These are phyloP conservation scores for Rafetus swinhoei DNA, from an alignment of 2,113 vertebrate genomes.

Conservation along the genomic window DNA sequence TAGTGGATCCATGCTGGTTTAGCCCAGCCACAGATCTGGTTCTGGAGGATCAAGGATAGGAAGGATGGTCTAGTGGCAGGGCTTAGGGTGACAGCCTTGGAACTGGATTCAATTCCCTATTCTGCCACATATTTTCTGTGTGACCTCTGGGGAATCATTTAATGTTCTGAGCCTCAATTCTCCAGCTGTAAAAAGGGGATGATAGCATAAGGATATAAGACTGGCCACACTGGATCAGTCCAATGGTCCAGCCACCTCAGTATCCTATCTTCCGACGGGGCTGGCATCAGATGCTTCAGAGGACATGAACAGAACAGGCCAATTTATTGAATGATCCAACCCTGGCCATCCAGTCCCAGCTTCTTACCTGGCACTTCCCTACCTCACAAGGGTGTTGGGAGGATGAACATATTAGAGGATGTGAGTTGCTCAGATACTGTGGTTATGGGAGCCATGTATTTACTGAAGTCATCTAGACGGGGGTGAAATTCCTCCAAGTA, in stretches of 20 bases:
- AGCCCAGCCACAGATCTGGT: not conserved
- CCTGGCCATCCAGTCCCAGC: not conserved
- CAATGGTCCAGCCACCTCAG: not conserved
- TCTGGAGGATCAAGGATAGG: rapidly evolving
- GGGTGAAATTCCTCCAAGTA: not conserved
- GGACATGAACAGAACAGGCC: not conserved
- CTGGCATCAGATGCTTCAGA: not conserved
- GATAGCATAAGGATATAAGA: not conserved
- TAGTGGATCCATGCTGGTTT: not conserved
- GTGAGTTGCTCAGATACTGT: not conserved
- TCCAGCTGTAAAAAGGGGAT: rapidly evolving
- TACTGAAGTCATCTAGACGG: not conserved
- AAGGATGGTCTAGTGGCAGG: not conserved
- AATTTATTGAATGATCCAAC: not conserved
- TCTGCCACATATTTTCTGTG: not conserved
- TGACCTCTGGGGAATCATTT: not conserved
- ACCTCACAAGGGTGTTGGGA: not conserved
- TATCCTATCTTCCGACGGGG: not conserved
- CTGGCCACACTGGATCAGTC: too few relatives aligned
- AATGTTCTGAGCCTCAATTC: not conserved
- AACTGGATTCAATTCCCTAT: not conserved
- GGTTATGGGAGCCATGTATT: not conserved
- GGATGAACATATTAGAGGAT: not conserved
- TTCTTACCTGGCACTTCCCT: not conserved
- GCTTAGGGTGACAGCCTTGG: not conserved